A percentile compares a stretch with the other conserved stretches of the same genome.
Evolutionary conservation across 2,797 vertebrate genomes (phyloP).

Genomic region (Hapalemur alaotrensis): DNA sequence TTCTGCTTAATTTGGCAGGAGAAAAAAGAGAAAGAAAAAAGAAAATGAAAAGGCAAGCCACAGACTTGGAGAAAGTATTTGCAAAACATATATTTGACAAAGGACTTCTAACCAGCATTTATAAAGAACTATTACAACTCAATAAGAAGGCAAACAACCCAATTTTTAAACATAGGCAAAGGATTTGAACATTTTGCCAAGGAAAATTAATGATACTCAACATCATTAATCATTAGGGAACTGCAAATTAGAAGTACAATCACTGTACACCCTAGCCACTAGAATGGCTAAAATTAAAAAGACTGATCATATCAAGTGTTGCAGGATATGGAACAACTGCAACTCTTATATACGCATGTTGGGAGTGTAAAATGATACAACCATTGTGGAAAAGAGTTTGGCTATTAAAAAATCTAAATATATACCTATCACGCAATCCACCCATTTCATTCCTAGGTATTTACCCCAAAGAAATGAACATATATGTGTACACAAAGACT

Average conservation of each 20-base stretch:
- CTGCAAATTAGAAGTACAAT: background rate
- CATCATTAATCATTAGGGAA: background rate
- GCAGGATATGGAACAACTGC: background rate
- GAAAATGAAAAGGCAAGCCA: background rate
- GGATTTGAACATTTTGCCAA: background rate
- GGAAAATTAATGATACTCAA: background rate
- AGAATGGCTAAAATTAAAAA: constrained; percentile 6
- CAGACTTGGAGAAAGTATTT: background rate
- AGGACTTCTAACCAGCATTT: background rate
- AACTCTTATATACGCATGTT: background rate
- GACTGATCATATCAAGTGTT: background rate
- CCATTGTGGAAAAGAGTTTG: background rate
- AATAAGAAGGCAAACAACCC: background rate
- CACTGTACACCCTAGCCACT: background rate
- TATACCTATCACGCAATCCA: background rate
- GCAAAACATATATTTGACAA: background rate
- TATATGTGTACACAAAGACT: background rate
- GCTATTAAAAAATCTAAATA: background rate
- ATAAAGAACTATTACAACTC: background rate
- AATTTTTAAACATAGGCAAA: background rate
- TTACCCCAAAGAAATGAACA: background rate
- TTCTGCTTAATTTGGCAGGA: no score
- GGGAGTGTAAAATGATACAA: background rate
- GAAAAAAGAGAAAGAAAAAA: no score
- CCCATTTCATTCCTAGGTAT: background rate